Conservation (phyloP, 2,888 invertebrate species). For the Leucoma salicis region DNA sequence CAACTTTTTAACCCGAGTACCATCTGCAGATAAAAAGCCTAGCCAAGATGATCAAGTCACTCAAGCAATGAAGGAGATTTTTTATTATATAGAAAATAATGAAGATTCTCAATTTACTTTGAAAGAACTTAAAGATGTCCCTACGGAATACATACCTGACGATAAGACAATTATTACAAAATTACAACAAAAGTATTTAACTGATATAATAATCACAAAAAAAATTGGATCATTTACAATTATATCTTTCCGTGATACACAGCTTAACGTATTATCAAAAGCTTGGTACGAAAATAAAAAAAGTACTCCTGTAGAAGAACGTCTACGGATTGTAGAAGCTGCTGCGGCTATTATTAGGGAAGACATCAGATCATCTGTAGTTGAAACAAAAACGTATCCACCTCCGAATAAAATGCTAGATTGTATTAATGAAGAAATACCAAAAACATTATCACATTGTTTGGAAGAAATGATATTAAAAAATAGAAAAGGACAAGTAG, state of each 20-base stretch:
- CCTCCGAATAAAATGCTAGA: slow-evolving; percentile 18
- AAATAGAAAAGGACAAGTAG: slow-evolving; percentile 14
- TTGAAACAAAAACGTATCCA: slow-evolving; percentile 17
- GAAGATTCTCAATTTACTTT: slow-evolving; percentile 52
- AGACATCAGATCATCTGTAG: slow-evolving; percentile 16
- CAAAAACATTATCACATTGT: background rate
- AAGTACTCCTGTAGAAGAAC: slow-evolving; percentile 37
- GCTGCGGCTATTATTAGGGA: slow-evolving; percentile 25
- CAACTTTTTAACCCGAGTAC: slow-evolving; percentile 39
- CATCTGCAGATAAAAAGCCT: slow-evolving; percentile 40
- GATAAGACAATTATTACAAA: slow-evolving; percentile 41
- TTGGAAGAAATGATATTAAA: background rate
- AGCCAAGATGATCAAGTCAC: slow-evolving; percentile 48
- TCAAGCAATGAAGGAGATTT: slow-evolving; percentile 50
- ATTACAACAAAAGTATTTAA: slow-evolving; percentile 42
- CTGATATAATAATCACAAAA: slow-evolving; percentile 37
- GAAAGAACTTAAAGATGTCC: slow-evolving; percentile 45
- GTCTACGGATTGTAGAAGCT: slow-evolving; percentile 25
- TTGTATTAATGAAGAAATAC: slow-evolving; percentile 6
- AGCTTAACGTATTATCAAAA: slow-evolving; percentile 42
- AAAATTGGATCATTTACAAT: slow-evolving; percentile 43
- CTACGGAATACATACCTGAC: slow-evolving; percentile 42
- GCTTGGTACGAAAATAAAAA: slow-evolving; percentile 49
- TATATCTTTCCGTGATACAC: slow-evolving; percentile 45
- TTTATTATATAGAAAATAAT: slow-evolving; percentile 49